Base-by-base conservation (phyloP, 2,113 vertebrate genomes). In the Hippolais icterina region DNA sequence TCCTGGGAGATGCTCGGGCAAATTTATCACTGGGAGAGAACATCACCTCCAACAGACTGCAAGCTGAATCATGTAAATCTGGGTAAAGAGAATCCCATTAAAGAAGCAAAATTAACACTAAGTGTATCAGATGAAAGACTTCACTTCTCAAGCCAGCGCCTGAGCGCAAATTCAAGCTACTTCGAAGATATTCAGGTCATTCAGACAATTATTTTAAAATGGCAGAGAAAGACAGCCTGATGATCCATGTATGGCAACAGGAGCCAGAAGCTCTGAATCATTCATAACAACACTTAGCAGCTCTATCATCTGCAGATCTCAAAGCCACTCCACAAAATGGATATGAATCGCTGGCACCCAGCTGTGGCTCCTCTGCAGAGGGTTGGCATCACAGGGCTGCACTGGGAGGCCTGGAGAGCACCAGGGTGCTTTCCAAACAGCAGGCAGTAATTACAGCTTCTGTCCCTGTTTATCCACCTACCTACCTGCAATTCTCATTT, bases 231-330 rank as follows among this genome's bases (percentile, higher is more conserved):
- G 87, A n/a, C 84, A 85, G 72, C 10, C 52, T 87, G 83, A 89
- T 76, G 91, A 95, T 93, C 91, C 82, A 20, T 8, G 49, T 35
- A 78, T 4, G 74, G 72, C 23, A 90, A 75, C 2, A 50, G 83
- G 44, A 96, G 92, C 96, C 94, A 95, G 90, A 15, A 94, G 80
- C 57, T 96, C 92, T 95, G 94, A 96, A 95, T 95, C 94, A 93
- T 68, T 94, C 92, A n/a, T 75, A 94, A 96, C 87, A 96, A 59
- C 88, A 60, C 72, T 92, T 5, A 57, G 65, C 85, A 96, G 85
- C 66, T 89, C 3, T 94, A 95, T 96, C 95, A 93, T 82, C 79
- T 70, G 61, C 54, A 77, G 66, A 96, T 94, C 95, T 96, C 91
- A 42, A 74, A 94, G 89, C 93, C 74, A 31, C 90, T 93, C 79